Evolutionary conservation across 2,888 invertebrate genomes (phyloP).

Genomic region (Lobophora halterata): DNA sequence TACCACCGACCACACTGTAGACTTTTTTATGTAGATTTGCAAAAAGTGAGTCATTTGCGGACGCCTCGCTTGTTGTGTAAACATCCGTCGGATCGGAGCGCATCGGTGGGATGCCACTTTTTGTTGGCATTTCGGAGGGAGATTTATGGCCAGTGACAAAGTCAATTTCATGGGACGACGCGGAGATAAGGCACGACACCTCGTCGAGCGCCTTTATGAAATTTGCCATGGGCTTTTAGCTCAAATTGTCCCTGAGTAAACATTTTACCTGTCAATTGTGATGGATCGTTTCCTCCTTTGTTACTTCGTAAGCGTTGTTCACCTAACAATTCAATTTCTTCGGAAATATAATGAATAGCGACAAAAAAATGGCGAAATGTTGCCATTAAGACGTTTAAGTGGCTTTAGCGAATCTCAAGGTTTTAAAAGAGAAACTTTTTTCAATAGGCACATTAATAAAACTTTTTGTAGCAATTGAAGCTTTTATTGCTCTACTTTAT

Average conservation of each 20-base stretch:
- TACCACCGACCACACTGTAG: slow-evolving; percentile 39
- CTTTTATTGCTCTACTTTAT: slow-evolving; percentile 8
- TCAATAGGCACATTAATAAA: too few relatives aligned
- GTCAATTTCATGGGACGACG: slow-evolving; percentile 74
- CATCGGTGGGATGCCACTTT: slow-evolving; percentile 56
- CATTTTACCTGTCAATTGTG: slow-evolving; percentile 75
- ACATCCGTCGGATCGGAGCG: slow-evolving; percentile 65
- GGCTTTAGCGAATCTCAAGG: slow-evolving; percentile 15
- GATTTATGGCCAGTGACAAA: slow-evolving; percentile 78
- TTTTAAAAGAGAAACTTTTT: slow-evolving; percentile 11
- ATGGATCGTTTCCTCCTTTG: slow-evolving; percentile 62
- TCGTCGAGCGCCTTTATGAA: slow-evolving; percentile 54
- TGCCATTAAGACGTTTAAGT: slow-evolving; percentile 19
- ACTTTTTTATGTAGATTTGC: slow-evolving; percentile 47
- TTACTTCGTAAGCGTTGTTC: too few relatives aligned
- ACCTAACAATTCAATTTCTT: slow-evolving; percentile 69
- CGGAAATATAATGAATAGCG: slow-evolving; percentile 35
- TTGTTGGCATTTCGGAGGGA: slow-evolving; percentile 57
- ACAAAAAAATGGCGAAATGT: slow-evolving; percentile 31
- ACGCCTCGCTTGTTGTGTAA: slow-evolving; percentile 67
- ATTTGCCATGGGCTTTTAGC: slow-evolving; percentile 70
- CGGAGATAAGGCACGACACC: slow-evolving; percentile 56
- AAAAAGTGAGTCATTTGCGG: slow-evolving; percentile 46
- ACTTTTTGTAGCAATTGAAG: slow-evolving; percentile 5
- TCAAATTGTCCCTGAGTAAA: slow-evolving; percentile 71